Evolutionary conservation across 2,113 vertebrate genomes (phyloP), one percentile per base, ranked within the genome.

Genomic region (Acanthochromis polyacanthus): DNA sequence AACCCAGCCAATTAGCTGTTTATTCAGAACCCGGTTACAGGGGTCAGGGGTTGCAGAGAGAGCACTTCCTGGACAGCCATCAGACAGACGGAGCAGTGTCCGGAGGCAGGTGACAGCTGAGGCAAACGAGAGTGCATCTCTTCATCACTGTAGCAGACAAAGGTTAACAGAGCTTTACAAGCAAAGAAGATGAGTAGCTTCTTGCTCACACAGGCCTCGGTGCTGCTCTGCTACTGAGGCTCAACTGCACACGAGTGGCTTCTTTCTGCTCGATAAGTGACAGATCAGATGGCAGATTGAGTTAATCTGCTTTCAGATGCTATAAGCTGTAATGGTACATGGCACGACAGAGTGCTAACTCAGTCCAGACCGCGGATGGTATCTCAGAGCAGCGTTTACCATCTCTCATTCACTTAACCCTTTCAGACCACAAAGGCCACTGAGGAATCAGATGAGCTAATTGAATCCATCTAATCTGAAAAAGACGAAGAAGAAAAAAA

Each of bases 1-100:
- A 95, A 93, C 90, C 88, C 86, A 93, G 93, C 86, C 94, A 95
- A 95, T 94, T 93, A 94, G 92, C 89, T 94, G 93, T 95, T 95
- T 95, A 94, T 93, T 93, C 88, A 91, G 89, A 93, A 88, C 86
- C 76, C 85, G 61, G 91, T 82, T 90, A 75, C 77, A 61, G 84
- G 80, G 94, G 91, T 95, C 92, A 91, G 83, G 86, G 93, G 92
- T 93, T 86, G 86, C 5, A 8, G 85, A 86, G 90, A 86, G 94
- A 95, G 93, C 93, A 89, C 89, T 95, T 95, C 94, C 94, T 92
- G 93, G 89, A 88, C 88, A 72, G 91, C 81, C 76, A 77, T 73
- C 80, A 88, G 81, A 91, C 85, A 85, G 84, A 89, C 46, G 52
- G 70, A 84, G 75, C 76, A 77, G 80, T 83, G 84, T 90, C 71